phyloP scores from a whole-genome alignment of 2,113 vertebrate species.

The Oxyruncus cristatus region DNA sequence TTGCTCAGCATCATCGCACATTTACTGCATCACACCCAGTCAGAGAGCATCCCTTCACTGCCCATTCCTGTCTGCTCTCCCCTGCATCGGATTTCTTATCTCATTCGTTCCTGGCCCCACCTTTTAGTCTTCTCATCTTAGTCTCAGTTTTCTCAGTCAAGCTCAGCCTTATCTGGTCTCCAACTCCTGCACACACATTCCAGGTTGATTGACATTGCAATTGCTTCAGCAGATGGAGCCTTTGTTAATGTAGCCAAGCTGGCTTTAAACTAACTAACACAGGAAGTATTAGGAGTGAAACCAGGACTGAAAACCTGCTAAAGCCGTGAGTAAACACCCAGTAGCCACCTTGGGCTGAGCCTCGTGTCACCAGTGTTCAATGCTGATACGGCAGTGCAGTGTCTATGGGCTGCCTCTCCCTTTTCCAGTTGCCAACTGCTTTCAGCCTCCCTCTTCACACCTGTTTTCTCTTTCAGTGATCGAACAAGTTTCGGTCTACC shows the following conservation, averaged over 20 bases:
- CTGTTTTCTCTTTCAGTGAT: background rate
- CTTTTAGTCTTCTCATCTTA: background rate
- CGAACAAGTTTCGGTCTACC: background rate
- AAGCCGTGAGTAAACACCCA: background rate
- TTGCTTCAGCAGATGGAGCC: background rate
- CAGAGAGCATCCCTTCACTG: background rate
- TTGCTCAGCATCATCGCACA: background rate
- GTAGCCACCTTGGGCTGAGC: background rate
- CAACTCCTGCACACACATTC: fast-evolving
- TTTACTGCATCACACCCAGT: background rate
- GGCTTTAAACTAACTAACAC: background rate
- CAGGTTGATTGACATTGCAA: background rate
- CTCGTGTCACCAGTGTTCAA: background rate
- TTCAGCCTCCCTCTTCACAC: background rate
- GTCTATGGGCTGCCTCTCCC: fast-evolving
- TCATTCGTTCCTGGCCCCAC: background rate
- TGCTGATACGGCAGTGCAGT: background rate
- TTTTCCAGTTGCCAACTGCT: background rate
- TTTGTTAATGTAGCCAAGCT: background rate
- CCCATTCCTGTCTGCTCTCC: background rate
- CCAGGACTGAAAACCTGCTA: background rate
- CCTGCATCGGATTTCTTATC: background rate
- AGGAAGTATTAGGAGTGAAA: background rate
- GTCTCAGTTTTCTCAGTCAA: background rate
- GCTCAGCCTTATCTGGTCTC: background rate